Percentiles rank a stretch among this genome's conserved stretches.
These are phyloP conservation scores for Steinernema feltiae DNA, from an alignment of 1,140 invertebrate species.

Conservation along the genomic window DNA sequence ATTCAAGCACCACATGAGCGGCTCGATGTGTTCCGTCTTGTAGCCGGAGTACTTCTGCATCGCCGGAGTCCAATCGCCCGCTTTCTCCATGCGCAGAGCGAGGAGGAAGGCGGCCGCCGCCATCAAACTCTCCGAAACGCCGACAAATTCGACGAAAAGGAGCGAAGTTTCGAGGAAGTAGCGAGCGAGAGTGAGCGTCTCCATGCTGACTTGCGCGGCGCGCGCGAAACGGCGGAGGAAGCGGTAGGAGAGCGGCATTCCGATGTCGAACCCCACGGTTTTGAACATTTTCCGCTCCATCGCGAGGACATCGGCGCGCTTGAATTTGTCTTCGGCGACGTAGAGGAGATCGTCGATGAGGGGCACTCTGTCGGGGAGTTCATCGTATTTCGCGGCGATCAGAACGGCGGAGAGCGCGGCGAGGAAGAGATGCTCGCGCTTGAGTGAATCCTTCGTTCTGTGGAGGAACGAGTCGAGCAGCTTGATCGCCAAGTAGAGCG, in stretches of 20 bases:
- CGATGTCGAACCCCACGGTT: conserved; percentile 79
- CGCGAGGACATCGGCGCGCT: conserved; percentile 70
- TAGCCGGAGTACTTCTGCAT: conserved; percentile 81
- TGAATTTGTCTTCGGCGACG: conserved; percentile 89
- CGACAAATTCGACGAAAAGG: conserved; percentile 79
- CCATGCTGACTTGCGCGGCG: conserved; percentile 70
- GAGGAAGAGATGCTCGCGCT: conserved; percentile 63
- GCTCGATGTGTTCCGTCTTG: conserved; percentile 69
- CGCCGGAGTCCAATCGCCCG: conserved; percentile 65
- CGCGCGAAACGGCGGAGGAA: conserved; percentile 80
- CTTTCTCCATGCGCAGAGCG: conserved; percentile 71
- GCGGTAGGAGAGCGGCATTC: conserved; percentile 89
- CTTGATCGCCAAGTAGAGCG: conserved; percentile 89
- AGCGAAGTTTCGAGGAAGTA: conserved; percentile 86
- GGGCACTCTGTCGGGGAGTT: conserved; percentile 80
- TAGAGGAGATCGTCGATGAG: conserved; percentile 89
- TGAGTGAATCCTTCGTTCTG: conserved; percentile 58
- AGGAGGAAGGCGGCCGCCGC: conserved; percentile 78
- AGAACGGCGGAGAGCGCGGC: conserved; percentile 81
- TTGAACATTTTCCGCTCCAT: conserved; percentile 86
- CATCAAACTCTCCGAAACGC: conserved; percentile 75
- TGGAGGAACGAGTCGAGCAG: conserved; percentile 82
- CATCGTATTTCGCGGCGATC: conserved; percentile 91
- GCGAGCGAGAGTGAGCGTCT: conserved; percentile 80
- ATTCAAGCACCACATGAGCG: conserved; percentile 71